Percentiles rank a stretch among this genome's conserved stretches.
Conservation (phyloP, 1,140 invertebrate genomes). For the Pseudomyrmex gracilis region DNA sequence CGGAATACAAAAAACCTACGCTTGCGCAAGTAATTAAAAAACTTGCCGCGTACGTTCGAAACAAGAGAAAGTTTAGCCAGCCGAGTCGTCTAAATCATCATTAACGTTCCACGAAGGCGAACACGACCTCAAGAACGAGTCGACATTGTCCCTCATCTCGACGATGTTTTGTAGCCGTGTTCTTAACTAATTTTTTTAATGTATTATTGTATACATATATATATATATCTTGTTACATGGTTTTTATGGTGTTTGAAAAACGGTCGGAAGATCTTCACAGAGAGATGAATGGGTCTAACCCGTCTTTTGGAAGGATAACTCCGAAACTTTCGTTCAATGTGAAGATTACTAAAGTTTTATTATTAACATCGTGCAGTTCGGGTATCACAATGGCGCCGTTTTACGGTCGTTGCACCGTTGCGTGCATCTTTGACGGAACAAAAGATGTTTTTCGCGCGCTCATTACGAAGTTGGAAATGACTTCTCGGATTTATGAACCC, state of each 20-base stretch:
- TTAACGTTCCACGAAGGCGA: conserved; percentile 34
- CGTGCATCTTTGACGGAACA: conserved; percentile 52
- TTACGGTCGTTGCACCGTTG: conserved; percentile 51
- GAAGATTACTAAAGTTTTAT: conserved; percentile 71
- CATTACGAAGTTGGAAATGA: conserved; percentile 55
- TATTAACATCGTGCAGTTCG: conserved; percentile 65
- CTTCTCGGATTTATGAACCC: conserved; percentile 56
- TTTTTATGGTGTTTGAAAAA: conserved; percentile 32
- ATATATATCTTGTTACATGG: neutral
- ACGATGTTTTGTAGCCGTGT: conserved; percentile 20
- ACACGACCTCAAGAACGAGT: conserved; percentile 19
- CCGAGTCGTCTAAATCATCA: conserved; percentile 54
- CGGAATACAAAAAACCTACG: conserved; percentile 33
- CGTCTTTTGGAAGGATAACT: conserved; percentile 44
- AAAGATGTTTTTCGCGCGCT: conserved; percentile 59
- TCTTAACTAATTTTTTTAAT: conserved; percentile 30
- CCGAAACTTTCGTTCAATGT: conserved; percentile 59
- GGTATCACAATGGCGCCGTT: conserved; percentile 63
- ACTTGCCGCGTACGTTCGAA: conserved; percentile 43
- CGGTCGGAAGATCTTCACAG: conserved; percentile 30
- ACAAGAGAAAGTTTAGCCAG: conserved; percentile 39
- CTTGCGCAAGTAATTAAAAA: conserved; percentile 58
- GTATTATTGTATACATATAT: too few species aligned
- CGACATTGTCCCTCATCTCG: conserved; percentile 32
- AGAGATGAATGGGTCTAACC: conserved; percentile 49